phyloP scores from a whole-genome alignment of 2,797 vertebrate genomes.

The Sardinella longiceps region DNA sequence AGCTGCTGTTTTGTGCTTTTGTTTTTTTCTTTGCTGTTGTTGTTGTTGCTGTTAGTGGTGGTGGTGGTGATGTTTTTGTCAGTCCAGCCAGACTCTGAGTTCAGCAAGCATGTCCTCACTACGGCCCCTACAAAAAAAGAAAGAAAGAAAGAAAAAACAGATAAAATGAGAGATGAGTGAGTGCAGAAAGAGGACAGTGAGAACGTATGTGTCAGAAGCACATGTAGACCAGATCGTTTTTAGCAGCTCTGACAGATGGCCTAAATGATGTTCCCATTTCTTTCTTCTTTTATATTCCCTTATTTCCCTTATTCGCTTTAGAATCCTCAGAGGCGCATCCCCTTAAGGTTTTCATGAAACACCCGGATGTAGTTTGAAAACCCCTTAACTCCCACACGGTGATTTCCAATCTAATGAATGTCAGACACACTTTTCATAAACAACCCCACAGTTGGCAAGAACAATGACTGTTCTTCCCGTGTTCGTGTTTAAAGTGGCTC shows the following conservation, averaged over 20 bases:
- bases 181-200: constrained; percentile 41
- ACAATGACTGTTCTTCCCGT: constrained; percentile 27
- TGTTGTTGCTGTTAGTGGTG: constrained; percentile 7
- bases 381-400: constrained; percentile 28
- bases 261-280: not conserved
- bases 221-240: not conserved
- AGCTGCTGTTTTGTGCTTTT: constrained; percentile 46
- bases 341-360: not conserved
- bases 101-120: constrained; percentile 23
- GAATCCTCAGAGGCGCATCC: not conserved
- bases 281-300: not conserved
- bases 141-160: constrained; percentile 21
- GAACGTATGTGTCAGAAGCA: not conserved
- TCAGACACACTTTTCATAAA: constrained; percentile 26
- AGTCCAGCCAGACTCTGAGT: constrained; percentile 37
- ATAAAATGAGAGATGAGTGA: constrained; percentile 38
- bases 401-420: constrained; percentile 24
- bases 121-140: constrained; percentile 35
- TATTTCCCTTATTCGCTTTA: constrained; percentile 4
- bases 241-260: constrained; percentile 9
- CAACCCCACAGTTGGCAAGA: not conserved
- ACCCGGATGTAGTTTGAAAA: not conserved
- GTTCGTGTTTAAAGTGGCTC: not conserved
- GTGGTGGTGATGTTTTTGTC: constrained; percentile 1
- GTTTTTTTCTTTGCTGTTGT: not conserved